These are phyloP conservation scores for Zeugodacus cucurbitae DNA, from an alignment of 1,140 invertebrate species.

Conservation along the genomic window DNA sequence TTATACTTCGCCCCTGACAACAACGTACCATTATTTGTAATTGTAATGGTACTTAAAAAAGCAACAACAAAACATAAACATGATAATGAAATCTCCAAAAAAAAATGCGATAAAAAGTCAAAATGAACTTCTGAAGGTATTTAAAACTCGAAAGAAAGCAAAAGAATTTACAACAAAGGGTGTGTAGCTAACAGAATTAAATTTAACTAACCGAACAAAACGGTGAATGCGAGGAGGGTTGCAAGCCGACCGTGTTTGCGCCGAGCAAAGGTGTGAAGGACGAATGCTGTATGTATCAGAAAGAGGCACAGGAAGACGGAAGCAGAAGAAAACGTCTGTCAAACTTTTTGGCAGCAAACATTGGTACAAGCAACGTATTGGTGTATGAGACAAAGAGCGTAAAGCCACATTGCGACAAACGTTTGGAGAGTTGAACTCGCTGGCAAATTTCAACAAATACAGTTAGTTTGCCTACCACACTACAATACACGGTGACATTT, in stretches of 20 bases:
- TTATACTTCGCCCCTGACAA: too few species aligned
- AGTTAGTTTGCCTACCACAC: slow-evolving; percentile 9
- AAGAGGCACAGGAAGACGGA: neutral
- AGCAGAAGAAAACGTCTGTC: neutral
- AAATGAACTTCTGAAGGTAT: neutral
- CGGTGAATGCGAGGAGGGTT: neutral
- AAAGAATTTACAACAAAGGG: neutral
- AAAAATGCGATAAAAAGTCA: neutral
- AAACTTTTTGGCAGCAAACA: neutral
- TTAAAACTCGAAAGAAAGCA: neutral
- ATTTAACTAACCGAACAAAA: neutral
- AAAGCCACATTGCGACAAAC: too few species aligned
- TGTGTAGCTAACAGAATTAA: neutral
- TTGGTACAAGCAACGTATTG: neutral
- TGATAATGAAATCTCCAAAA: neutral
- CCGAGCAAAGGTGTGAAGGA: neutral
- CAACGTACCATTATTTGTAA: too few species aligned
- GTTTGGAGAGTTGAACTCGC: too few species aligned
- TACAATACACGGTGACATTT: neutral
- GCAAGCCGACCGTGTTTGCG: neutral
- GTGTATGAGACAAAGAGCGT: neutral
- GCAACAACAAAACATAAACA: neutral
- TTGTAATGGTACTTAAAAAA: neutral
- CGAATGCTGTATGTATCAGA: neutral
- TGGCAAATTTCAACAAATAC: neutral